Evolutionary conservation across 2,888 invertebrate species (phyloP).

Genomic region (Limnephilus rhombicus): DNA sequence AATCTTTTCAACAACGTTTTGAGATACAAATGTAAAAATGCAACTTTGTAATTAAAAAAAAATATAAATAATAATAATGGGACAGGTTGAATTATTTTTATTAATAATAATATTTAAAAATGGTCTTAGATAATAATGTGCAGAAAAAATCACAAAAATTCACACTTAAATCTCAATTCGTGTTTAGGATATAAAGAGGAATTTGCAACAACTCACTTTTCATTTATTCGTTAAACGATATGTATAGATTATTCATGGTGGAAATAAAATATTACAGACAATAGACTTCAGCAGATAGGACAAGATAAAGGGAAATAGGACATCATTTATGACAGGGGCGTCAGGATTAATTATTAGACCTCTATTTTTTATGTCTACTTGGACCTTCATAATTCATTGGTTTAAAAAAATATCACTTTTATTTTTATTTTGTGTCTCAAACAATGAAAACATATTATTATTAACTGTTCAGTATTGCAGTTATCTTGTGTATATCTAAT

Average conservation of each 20-base stretch:
- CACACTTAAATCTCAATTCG: neutral
- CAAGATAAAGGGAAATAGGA: neutral
- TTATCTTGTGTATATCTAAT: neutral
- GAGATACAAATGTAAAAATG: neutral
- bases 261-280: neutral
- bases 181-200: neutral
- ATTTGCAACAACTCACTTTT: neutral
- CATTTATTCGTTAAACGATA: slow-evolving; percentile 7
- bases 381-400: neutral
- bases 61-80: too few species aligned
- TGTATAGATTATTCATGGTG: neutral
- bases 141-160: neutral
- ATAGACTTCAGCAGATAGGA: slow-evolving; percentile 4
- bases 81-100: neutral
- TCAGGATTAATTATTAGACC: neutral
- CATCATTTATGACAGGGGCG: neutral
- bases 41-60: too few species aligned
- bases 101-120: neutral
- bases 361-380: neutral
- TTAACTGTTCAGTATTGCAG: neutral
- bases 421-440: too few species aligned
- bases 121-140: neutral
- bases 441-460: neutral
- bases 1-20: neutral
- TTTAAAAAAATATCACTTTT: neutral